phyloP scores from a whole-genome alignment of 2,888 invertebrate genomes.

The Diarsia dahlii region DNA sequence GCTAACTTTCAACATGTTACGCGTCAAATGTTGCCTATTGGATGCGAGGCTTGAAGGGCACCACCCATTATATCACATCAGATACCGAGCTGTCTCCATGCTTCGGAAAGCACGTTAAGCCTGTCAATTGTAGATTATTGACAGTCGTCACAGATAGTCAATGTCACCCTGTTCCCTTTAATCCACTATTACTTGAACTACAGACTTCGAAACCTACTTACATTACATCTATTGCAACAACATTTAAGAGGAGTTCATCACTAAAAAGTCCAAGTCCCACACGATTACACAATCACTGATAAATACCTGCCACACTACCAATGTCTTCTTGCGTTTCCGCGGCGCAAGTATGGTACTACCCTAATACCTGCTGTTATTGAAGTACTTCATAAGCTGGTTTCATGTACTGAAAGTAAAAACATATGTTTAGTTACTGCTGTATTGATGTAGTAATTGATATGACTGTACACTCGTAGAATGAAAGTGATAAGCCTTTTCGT shows the following conservation, averaged over 20 bases:
- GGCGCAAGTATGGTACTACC: constrained; percentile 52
- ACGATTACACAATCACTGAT: constrained; percentile 39
- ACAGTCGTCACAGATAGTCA: too few relatives aligned
- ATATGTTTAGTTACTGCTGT: not conserved
- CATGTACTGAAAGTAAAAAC: constrained; percentile 78
- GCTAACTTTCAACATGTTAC: too few relatives aligned
- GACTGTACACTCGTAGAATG: not conserved
- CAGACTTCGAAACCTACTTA: constrained; percentile 29
- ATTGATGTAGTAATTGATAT: not conserved
- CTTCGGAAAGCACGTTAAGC: too few relatives aligned
- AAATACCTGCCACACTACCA: constrained; percentile 46
- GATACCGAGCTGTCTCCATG: too few relatives aligned
- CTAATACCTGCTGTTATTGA: constrained; percentile 58
- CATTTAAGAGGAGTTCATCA: constrained; percentile 52
- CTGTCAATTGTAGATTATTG: too few relatives aligned
- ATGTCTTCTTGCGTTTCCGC: constrained; percentile 19
- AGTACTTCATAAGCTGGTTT: constrained; percentile 54
- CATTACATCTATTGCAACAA: constrained; percentile 45
- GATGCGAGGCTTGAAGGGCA: too few relatives aligned
- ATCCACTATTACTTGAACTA: constrained; percentile 27
- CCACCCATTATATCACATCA: too few relatives aligned
- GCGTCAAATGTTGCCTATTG: too few relatives aligned
- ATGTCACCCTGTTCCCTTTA: not conserved
- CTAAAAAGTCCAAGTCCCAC: constrained; percentile 45
- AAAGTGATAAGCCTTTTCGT: not conserved